Percentiles rank a stretch among this genome's conserved stretches.
phyloP scores from a whole-genome alignment of 2,888 invertebrate genomes.

The Drosophila kokeensis region DNA sequence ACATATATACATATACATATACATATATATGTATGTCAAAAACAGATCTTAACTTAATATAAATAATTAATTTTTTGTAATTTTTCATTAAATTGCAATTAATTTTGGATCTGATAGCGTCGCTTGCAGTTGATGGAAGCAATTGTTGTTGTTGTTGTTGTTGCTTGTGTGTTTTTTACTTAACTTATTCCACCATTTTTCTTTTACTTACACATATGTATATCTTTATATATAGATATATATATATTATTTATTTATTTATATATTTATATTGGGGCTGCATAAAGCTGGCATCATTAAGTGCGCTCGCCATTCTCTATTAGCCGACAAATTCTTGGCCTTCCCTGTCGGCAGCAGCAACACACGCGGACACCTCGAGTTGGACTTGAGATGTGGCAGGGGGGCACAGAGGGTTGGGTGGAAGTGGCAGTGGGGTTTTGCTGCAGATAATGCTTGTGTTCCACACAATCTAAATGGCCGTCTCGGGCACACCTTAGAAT shows the following conservation, averaged over 20 bases:
- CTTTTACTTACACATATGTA: conserved; percentile 22
- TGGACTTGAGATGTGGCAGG: background rate
- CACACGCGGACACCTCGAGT: conserved; percentile 56
- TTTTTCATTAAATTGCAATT: background rate
- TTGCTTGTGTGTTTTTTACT: conserved; percentile 1
- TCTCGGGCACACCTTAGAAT: conserved; percentile 77
- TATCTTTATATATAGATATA: conserved; percentile 18
- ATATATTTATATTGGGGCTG: conserved; percentile 47
- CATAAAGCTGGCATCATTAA: conserved; percentile 79
- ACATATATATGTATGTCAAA: background rate
- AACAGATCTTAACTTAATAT: background rate
- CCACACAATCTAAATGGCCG: conserved; percentile 81
- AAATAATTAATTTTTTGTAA: background rate
- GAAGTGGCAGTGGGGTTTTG: conserved; percentile 22
- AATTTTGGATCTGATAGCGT: background rate
- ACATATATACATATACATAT: background rate
- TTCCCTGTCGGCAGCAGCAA: conserved; percentile 74
- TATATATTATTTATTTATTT: conserved; percentile 32
- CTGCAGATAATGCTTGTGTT: conserved; percentile 76
- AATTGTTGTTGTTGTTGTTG: conserved; percentile 14
- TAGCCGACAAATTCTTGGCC: conserved; percentile 81
- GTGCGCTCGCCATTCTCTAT: conserved; percentile 80
- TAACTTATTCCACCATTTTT: conserved; percentile 2
- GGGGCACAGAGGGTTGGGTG: background rate
- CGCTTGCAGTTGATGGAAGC: conserved; percentile 3